Percentiles rank a stretch among this genome's conserved stretches.
Conservation (phyloP, 2,888 invertebrate species). For the Troilus luridus region DNA sequence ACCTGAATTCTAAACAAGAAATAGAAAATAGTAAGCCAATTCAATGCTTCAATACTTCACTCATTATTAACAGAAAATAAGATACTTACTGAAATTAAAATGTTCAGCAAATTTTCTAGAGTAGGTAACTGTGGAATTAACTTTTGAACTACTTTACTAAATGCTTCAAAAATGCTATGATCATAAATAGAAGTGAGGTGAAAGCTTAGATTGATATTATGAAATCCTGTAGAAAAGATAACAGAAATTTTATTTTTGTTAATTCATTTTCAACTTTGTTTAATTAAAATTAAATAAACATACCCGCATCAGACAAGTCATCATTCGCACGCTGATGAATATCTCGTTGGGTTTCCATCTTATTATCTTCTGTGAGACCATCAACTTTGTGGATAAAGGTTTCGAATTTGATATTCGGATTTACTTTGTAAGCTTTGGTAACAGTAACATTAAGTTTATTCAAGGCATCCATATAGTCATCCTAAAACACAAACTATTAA, state of each 20-base stretch:
- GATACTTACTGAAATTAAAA: slow-evolving; percentile 91
- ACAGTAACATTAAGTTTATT: slow-evolving; percentile 94
- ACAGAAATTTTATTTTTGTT: neutral
- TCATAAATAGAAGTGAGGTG: slow-evolving; percentile 99
- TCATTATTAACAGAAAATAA: neutral
- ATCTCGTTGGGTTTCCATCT: slow-evolving; percentile 98
- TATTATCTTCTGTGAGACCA: slow-evolving; percentile 97
- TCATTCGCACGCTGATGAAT: slow-evolving; percentile 97
- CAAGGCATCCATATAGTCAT: slow-evolving; percentile 97
- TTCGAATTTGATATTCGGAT: slow-evolving; percentile 96
- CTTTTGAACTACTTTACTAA: slow-evolving; percentile 99
- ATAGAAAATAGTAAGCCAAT: neutral
- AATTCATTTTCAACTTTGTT: neutral
- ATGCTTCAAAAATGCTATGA: slow-evolving; percentile 99
- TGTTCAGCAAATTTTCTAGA: slow-evolving; percentile 96
- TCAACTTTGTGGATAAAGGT: slow-evolving; percentile 99
- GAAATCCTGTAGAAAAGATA: slow-evolving; percentile 72
- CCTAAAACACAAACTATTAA: slow-evolving; percentile 71
- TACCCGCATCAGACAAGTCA: slow-evolving; percentile 89
- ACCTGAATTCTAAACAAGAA: slow-evolving; percentile 86
- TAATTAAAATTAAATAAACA: slow-evolving; percentile 3
- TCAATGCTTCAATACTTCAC: neutral
- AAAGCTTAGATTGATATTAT: slow-evolving; percentile 92
- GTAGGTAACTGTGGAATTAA: slow-evolving; percentile 97
- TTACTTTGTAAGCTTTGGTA: slow-evolving; percentile 94